Evolutionary conservation across 37 sponge, comb jelly and placozoan genomes (phyloP).

Genomic region (Haliclona indistincta): DNA sequence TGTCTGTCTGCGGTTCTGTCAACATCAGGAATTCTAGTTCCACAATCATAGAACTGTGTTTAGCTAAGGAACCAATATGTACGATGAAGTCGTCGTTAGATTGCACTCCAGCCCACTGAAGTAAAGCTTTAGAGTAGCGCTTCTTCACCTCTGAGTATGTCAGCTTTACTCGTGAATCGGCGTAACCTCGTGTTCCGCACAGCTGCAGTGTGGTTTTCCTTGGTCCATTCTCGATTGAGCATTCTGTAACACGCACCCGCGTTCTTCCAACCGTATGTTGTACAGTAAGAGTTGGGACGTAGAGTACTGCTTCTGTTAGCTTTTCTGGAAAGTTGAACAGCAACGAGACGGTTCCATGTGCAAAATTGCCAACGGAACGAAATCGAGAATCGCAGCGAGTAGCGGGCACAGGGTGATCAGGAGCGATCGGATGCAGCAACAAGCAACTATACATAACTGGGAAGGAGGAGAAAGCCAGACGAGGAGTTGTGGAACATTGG

Average conservation of each 20-base stretch:
- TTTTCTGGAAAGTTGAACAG: slow-evolving; percentile 9
- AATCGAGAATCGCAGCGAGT: background rate
- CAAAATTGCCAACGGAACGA: slow-evolving; percentile 14
- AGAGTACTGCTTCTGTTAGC: slow-evolving; percentile 12
- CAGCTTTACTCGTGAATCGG: background rate
- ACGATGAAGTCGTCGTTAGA: slow-evolving; percentile 40
- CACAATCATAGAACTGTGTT: background rate
- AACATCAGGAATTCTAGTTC: slow-evolving; percentile 20
- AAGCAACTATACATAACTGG: background rate
- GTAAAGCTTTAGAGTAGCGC: background rate
- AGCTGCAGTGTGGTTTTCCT: background rate
- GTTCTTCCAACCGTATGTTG: slow-evolving; percentile 14
- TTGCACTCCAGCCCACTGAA: slow-evolving; percentile 2
- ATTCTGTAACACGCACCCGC: slow-evolving; percentile 36
- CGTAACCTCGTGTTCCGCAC: background rate
- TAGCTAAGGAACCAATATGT: slow-evolving; percentile 3
- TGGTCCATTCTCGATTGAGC: background rate
- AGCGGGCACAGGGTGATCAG: background rate
- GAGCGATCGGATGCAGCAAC: background rate
- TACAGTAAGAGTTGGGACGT: slow-evolving; percentile 25
- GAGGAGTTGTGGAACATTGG: too few relatives aligned
- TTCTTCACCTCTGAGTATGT: slow-evolving; percentile 13
- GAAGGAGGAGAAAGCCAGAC: too few relatives aligned
- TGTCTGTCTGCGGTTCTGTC: too few relatives aligned
- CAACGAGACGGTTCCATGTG: slow-evolving; percentile 18